Evolutionary conservation across 2,888 invertebrate species (phyloP).

Genomic region (Leucoptera coffeella): DNA sequence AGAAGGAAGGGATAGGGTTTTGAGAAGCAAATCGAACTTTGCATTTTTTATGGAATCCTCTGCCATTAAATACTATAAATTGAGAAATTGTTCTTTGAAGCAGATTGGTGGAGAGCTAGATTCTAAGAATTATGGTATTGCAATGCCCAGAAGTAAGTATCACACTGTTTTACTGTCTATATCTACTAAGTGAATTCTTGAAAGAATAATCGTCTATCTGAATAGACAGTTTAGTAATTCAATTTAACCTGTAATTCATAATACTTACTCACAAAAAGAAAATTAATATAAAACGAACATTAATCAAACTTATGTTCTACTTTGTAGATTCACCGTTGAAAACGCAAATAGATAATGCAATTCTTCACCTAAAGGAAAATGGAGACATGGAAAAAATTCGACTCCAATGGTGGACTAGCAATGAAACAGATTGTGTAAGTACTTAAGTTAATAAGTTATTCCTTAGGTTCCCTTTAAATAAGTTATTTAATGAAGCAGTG

Average conservation of each 20-base stretch:
- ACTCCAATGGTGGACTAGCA: background rate
- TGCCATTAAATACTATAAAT: conserved; percentile 82
- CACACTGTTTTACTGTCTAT: too few relatives aligned
- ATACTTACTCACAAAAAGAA: too few relatives aligned
- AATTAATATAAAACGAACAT: too few relatives aligned
- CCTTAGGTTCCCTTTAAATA: too few relatives aligned
- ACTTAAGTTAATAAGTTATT: too few relatives aligned
- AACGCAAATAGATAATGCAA: background rate
- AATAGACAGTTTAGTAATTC: too few relatives aligned
- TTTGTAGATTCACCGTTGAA: background rate
- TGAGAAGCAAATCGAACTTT: conserved; percentile 67
- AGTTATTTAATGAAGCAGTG: too few relatives aligned
- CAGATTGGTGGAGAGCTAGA: conserved; percentile 78
- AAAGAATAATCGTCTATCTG: too few relatives aligned
- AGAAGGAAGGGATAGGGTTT: conserved; percentile 80
- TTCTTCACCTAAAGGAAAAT: background rate
- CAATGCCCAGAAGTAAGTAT: conserved; percentile 71
- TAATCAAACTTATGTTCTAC: background rate
- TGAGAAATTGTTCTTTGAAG: conserved; percentile 73
- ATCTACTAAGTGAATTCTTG: too few relatives aligned
- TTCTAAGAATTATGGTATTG: conserved; percentile 78
- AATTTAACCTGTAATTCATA: too few relatives aligned
- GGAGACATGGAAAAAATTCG: background rate
- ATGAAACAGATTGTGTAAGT: background rate
- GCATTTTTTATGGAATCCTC: conserved; percentile 97